Base-by-base conservation (phyloP, 1,140 invertebrate species). In the Plectus sambesii region DNA sequence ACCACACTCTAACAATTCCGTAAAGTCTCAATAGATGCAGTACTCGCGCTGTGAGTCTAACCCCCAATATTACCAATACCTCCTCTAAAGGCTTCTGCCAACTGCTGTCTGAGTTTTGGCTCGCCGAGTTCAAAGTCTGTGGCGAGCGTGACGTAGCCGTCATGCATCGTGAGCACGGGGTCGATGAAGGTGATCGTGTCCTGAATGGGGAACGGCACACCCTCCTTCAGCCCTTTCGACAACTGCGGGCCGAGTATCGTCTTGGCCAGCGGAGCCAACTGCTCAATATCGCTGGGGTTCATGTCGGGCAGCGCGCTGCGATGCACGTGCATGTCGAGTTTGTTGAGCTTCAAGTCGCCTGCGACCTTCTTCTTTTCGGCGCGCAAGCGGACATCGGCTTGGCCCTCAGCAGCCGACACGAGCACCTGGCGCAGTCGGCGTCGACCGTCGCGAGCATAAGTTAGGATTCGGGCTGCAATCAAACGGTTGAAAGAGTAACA, bases 211-310 rank as follows among this genome's bases (percentile, higher is more conserved):
- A 55, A 66, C 6, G 66, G 66, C 8, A 67, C 49, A 27, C 66
- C 63, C 30, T 68, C 60, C 52, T 66, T 67, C 5, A 66, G 38
- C 9, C 60, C 63, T n/a, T 41, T 41, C 19, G 54, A 49, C 23
- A 66, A 42, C 46, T 67, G 56, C 5, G 63, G 63, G 8, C 66
- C 63, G 25, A 66, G 49, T 45, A 66, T 68, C 6, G 66, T 66
- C 42, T 66, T 66, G 8, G 63, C 66, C 19, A 66, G 37, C 0
- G 63, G 63, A 3, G 63, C 62, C 20, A 66, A 48, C 38, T 69
- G 61, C 12, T 58, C 50, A 25, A 66, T 68, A 12, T 49, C 51
- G 17, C 55, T 49, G 15, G 66, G 63, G 27, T 66, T 58, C 41
- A 66, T 68, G 29, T 51, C 61, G 26, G 46, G 52, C 30, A 66